Evolutionary conservation across 2,113 vertebrate genomes (phyloP).

Genomic region (Mesocricetus auratus): DNA sequence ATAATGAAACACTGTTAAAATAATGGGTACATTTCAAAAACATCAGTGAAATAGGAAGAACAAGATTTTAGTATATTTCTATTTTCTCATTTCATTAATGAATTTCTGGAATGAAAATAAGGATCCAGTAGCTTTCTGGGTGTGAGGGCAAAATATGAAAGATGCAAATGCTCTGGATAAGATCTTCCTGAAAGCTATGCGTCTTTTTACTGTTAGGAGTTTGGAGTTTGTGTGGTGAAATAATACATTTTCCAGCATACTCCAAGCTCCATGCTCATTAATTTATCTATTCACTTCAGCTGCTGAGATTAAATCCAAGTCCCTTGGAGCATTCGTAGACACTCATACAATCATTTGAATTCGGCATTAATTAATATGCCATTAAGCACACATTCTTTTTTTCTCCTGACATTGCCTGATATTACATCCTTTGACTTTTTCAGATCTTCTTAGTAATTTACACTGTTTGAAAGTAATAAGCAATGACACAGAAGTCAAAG

Average conservation of each 20-base stretch:
- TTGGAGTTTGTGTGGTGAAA: neutral
- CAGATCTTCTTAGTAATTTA: conserved; percentile 65
- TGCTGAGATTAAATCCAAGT: conserved; percentile 73
- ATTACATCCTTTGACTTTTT: conserved; percentile 70
- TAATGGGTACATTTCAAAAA: neutral
- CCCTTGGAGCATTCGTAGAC: conserved; percentile 29
- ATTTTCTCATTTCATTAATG: neutral
- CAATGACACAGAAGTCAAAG: conserved; percentile 45
- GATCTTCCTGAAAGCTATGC: conserved; percentile 8
- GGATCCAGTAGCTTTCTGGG: neutral
- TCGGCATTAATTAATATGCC: conserved; percentile 68
- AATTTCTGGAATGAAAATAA: conserved; percentile 33
- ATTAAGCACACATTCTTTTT: conserved; percentile 29
- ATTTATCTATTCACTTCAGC: conserved; percentile 68
- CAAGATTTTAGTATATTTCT: neutral
- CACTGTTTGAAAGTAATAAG: conserved; percentile 65
- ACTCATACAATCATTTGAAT: conserved; percentile 67
- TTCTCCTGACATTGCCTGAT: conserved; percentile 24
- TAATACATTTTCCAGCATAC: conserved; percentile 43
- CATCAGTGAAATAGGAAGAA: neutral
- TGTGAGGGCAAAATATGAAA: neutral
- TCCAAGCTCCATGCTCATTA: conserved; percentile 20
- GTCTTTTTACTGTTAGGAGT: conserved; percentile 17
- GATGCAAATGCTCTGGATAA: neutral
- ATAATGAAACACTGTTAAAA: neutral